Base-by-base conservation (phyloP, 2,888 invertebrate genomes). In the Therioaphis trifolii region DNA sequence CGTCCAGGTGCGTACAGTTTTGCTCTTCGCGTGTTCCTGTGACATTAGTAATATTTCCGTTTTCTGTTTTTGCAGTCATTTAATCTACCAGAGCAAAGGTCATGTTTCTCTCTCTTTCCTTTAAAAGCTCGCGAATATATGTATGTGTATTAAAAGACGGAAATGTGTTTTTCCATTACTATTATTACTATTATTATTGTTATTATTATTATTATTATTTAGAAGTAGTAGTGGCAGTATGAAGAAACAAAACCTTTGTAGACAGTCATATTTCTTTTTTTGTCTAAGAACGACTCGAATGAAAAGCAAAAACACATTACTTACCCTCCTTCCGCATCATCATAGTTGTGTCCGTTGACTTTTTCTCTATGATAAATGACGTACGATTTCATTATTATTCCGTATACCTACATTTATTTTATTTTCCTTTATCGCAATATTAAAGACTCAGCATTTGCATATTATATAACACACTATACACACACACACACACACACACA, bases 311-410 rank as follows among this genome's bases (percentile, higher is more conserved):
- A 66, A 66, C 49, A 21, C 77, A 77, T 77, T 77, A 63, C 76
- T 76, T 76, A 77, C 46, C 49, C 63, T 77, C n/a, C 46, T 52
- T 66, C 61, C 49, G 21, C 29, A 18, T 27, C 61, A 75, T 43
- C 29, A 21, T 49, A 27, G 21, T 52, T 29, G 46, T 63, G 76
- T 63, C 77, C 77, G 77, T 66, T 49, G 77, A 66, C 49, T 77
- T 77, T 49, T 77, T 49, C 49, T 15, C 49, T 49, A 66, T 77
- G 49, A 77, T 77, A 77, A 66, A 77, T 49, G 63, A 77, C 63
- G 49, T 76, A 77, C 63, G 77, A 61, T 75, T 75, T 76, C 75
- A 61, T 76, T 76, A 76, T 63, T 63, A 76, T 76, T 63, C 63
- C 43, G 15, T 58, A 58, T 74, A 61, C 40, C 40, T 75, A 61